Percentiles rank a stretch among this genome's conserved stretches.
phyloP scores from a whole-genome alignment of 1,140 invertebrate species.

The Hyles vespertilio region DNA sequence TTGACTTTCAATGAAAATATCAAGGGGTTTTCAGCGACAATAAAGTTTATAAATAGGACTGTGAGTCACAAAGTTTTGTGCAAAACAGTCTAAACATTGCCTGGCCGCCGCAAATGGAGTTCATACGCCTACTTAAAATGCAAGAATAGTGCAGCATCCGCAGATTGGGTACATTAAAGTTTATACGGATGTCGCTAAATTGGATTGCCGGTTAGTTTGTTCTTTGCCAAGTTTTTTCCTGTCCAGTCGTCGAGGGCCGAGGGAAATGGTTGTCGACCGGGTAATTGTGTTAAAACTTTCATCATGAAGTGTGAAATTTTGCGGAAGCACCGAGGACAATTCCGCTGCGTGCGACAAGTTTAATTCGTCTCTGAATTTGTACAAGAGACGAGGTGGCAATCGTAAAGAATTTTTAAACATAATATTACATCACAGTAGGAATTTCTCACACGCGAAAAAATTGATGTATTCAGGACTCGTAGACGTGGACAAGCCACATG shows the following conservation, averaged over 20 bases:
- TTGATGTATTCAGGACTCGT: constrained; percentile 1
- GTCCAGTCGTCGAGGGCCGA: constrained; percentile 50
- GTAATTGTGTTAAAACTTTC: constrained; percentile 73
- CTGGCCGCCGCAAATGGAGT: background rate
- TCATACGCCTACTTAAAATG: constrained; percentile 44
- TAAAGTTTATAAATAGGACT: too few species aligned
- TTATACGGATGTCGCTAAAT: constrained; percentile 68
- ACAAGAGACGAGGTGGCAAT: constrained; percentile 11
- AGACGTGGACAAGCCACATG: background rate
- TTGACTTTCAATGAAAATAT: too few species aligned
- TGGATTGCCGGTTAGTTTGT: constrained; percentile 69
- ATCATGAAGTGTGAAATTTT: constrained; percentile 69
- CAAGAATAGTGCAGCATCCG: constrained; percentile 50
- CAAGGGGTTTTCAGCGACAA: too few species aligned
- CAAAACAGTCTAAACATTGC: too few species aligned
- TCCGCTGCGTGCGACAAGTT: constrained; percentile 52
- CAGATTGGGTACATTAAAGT: constrained; percentile 71
- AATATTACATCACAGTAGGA: background rate
- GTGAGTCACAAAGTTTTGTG: too few species aligned
- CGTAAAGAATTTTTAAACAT: constrained; percentile 9
- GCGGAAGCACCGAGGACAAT: constrained; percentile 47
- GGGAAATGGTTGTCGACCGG: constrained; percentile 56
- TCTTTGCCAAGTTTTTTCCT: constrained; percentile 71
- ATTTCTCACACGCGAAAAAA: background rate
- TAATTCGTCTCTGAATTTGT: constrained; percentile 60